These are phyloP conservation scores for Danio tinwini DNA, from an alignment of 2,797 vertebrate species.

Conservation along the genomic window DNA sequence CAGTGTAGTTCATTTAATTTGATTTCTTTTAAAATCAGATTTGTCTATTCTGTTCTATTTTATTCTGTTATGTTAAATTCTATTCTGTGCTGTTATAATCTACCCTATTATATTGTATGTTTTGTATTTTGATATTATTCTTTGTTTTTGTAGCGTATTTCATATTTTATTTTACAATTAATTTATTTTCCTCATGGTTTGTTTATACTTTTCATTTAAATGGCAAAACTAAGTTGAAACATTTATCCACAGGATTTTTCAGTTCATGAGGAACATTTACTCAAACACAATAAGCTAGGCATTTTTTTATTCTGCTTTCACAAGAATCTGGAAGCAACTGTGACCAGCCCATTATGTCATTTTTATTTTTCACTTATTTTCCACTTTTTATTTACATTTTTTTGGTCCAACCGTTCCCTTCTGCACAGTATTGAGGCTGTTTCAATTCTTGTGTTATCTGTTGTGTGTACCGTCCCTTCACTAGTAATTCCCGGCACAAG, in stretches of 20 bases:
- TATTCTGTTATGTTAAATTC: too few relatives aligned
- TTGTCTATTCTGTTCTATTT: too few relatives aligned
- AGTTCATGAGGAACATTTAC: not conserved
- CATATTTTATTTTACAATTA: too few relatives aligned
- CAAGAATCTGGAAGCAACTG: not conserved
- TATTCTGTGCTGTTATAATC: too few relatives aligned
- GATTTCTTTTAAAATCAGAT: too few relatives aligned
- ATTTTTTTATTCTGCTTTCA: not conserved
- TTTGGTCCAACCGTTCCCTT: not conserved
- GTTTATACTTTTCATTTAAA: too few relatives aligned
- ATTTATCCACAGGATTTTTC: not conserved
- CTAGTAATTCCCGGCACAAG: conserved; percentile 2
- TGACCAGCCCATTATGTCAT: conserved; percentile 31
- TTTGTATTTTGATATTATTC: too few relatives aligned
- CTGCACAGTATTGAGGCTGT: conserved; percentile 8
- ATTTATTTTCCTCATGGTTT: too few relatives aligned
- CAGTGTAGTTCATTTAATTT: too few relatives aligned
- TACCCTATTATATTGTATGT: too few relatives aligned
- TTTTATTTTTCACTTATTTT: conserved; percentile 19
- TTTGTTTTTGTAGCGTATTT: too few relatives aligned
- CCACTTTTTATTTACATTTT: not conserved
- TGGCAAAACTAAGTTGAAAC: too few relatives aligned
- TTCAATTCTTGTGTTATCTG: not conserved
- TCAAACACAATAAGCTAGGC: conserved; percentile 6
- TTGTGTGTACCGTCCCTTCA: not conserved